Evolutionary conservation across 2,888 invertebrate species (phyloP).

Genomic region (Temnothorax ravouxi): DNA sequence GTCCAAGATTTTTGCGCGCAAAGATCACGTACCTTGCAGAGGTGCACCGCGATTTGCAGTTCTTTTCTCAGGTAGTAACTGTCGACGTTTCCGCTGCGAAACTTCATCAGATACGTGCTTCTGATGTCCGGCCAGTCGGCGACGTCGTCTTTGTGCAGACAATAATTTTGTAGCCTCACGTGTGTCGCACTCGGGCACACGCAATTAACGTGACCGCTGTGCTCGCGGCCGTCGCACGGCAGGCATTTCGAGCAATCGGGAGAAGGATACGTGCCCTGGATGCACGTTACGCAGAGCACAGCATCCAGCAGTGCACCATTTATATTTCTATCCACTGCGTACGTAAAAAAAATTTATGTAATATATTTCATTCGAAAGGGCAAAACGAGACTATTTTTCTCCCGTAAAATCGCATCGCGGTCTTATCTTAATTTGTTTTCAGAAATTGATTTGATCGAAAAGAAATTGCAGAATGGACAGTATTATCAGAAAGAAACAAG

Average conservation of each 20-base stretch:
- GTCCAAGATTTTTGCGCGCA: constrained; percentile 5
- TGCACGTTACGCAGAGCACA: constrained; percentile 85
- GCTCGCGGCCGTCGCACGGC: constrained; percentile 80
- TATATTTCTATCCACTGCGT: constrained; percentile 84
- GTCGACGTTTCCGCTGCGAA: constrained; percentile 80
- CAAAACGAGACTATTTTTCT: background rate
- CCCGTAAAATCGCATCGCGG: background rate
- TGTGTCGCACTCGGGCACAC: constrained; percentile 82
- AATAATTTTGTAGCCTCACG: constrained; percentile 82
- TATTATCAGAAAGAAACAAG: background rate
- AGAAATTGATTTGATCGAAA: background rate
- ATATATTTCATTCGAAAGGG: background rate
- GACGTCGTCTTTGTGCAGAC: constrained; percentile 80
- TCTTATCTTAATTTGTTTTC: background rate
- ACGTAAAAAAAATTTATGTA: constrained; percentile 14
- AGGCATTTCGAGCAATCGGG: constrained; percentile 83
- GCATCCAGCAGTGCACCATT: constrained; percentile 82
- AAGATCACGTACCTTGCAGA: constrained; percentile 85
- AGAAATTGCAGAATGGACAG: background rate
- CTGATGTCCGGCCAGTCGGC: constrained; percentile 83
- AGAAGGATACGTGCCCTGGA: constrained; percentile 85
- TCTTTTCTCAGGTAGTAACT: constrained; percentile 85
- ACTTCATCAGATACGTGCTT: constrained; percentile 83
- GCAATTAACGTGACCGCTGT: constrained; percentile 78
- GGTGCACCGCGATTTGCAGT: constrained; percentile 84